These are phyloP conservation scores for Acheta domesticus DNA, from an alignment of 2,888 invertebrate genomes.

Conservation along the genomic window DNA sequence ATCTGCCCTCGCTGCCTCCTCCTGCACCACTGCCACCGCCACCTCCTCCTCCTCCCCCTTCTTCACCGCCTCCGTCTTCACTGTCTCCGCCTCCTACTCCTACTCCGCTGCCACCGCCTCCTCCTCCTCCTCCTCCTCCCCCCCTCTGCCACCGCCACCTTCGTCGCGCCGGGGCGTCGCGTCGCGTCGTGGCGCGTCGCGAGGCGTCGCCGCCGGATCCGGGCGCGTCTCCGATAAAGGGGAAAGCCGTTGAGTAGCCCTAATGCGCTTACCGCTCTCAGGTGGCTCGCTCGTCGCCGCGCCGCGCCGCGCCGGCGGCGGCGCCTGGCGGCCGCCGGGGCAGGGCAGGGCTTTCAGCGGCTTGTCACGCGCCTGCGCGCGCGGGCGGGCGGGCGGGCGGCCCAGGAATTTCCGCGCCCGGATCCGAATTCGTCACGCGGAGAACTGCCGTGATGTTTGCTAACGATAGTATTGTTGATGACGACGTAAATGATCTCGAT, in stretches of 20 bases:
- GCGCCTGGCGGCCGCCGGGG: not conserved
- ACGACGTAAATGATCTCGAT: not conserved
- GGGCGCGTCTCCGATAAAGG: slow-evolving; percentile 5
- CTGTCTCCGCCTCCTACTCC: not conserved
- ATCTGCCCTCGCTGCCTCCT: too few species aligned
- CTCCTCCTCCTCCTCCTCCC: too few species aligned
- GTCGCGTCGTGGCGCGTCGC: not conserved
- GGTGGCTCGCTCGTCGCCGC: not conserved
- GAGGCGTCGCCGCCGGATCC: not conserved
- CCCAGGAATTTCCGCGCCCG: too few species aligned
- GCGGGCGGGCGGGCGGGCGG: not conserved
- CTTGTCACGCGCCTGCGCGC: not conserved
- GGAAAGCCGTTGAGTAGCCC: slow-evolving; percentile 8
- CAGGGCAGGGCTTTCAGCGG: not conserved
- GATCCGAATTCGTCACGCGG: too few species aligned
- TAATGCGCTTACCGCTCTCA: not conserved
- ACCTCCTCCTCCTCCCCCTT: too few species aligned
- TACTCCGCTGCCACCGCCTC: not conserved
- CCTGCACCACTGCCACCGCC: too few species aligned
- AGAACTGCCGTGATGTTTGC: not conserved
- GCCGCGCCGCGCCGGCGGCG: too few species aligned
- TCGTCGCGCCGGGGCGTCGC: not conserved
- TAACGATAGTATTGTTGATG: not conserved
- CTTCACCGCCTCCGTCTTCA: too few species aligned
- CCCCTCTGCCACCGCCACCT: not conserved